These are phyloP conservation scores for Megaceryle alcyon DNA, from an alignment of 2,797 vertebrate species.

Conservation along the genomic window DNA sequence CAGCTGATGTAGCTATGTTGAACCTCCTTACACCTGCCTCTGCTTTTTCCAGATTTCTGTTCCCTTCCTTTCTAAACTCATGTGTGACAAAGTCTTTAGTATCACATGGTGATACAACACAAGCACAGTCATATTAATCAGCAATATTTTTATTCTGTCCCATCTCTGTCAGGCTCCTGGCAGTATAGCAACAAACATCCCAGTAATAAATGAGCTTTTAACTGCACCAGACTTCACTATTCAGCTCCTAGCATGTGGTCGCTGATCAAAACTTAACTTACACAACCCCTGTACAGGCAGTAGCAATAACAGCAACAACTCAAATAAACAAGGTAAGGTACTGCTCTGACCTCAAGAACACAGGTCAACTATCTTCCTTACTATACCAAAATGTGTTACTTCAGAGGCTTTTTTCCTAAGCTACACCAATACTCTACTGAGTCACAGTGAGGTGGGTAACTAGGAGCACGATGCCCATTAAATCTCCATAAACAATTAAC, in stretches of 20 bases:
- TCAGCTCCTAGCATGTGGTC: slow-evolving; percentile 2
- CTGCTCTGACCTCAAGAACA: not conserved
- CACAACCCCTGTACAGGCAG: not conserved
- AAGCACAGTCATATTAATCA: slow-evolving; percentile 11
- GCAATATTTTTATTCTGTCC: slow-evolving; percentile 19
- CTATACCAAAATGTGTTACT: slow-evolving; percentile 5
- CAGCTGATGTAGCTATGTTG: not conserved
- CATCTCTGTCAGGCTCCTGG: slow-evolving; percentile 5
- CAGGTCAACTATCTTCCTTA: not conserved
- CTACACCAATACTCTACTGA: not conserved
- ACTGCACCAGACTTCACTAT: slow-evolving; percentile 9
- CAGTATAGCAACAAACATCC: slow-evolving; percentile 6
- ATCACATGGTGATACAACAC: not conserved
- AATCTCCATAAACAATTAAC: slow-evolving; percentile 58
- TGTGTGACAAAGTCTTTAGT: not conserved
- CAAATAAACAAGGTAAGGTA: not conserved
- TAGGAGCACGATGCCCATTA: slow-evolving; percentile 22
- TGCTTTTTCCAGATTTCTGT: not conserved
- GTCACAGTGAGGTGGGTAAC: not conserved
- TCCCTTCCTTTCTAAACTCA: not conserved
- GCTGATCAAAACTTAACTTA: slow-evolving; percentile 18
- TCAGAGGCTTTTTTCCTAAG: not conserved
- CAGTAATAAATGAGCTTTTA: slow-evolving; percentile 39
- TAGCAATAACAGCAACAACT: not conserved
- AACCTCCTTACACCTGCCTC: not conserved